A percentile compares a stretch with the other conserved stretches of the same genome.
Conservation (phyloP, 2,888 invertebrate genomes). For the Xestoiulus laeticollis region DNA sequence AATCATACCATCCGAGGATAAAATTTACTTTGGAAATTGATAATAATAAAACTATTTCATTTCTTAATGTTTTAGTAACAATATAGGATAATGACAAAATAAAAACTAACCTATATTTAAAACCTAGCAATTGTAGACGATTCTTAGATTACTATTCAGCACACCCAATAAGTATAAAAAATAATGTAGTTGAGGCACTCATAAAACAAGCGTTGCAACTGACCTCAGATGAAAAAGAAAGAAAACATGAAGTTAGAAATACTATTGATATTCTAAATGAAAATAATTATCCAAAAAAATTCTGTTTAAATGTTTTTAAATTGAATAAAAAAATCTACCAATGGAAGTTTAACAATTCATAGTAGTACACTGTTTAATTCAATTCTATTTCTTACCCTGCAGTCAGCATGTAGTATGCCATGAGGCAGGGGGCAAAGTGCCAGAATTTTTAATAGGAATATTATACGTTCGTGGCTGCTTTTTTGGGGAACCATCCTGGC, state of each 20-base stretch:
- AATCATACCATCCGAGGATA: not conserved
- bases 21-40: not conserved
- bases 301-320: not conserved
- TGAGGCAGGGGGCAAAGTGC: too few species aligned
- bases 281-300: not conserved
- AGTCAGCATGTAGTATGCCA: too few species aligned
- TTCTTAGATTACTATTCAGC: not conserved
- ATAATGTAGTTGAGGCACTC: not conserved
- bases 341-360: too few species aligned
- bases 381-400: too few species aligned
- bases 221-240: not conserved
- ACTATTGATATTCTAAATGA: not conserved
- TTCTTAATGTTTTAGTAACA: not conserved
- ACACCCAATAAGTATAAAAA: not conserved
- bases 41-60: not conserved
- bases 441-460: too few species aligned
- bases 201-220: not conserved
- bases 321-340: not conserved
- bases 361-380: too few species aligned
- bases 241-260: not conserved
- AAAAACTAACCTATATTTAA: not conserved
- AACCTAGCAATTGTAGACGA: not conserved
- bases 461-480: too few species aligned
- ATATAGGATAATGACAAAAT: not conserved
- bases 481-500: too few species aligned